These are phyloP conservation scores for Drosophila trapezifrons DNA, from an alignment of 1,140 invertebrate genomes.

Conservation along the genomic window DNA sequence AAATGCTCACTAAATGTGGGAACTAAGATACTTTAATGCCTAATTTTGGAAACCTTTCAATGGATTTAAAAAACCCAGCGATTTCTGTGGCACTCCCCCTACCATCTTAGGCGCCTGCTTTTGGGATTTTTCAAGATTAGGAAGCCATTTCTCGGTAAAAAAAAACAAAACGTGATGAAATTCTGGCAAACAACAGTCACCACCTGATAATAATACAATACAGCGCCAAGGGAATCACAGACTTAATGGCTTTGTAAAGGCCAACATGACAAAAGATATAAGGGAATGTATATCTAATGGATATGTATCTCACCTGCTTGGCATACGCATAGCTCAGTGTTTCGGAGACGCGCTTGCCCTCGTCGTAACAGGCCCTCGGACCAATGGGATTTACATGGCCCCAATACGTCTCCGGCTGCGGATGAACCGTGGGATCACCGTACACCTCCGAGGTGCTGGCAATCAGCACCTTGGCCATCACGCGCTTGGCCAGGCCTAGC, in stretches of 20 bases:
- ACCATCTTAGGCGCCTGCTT: neutral
- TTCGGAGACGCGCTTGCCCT: constrained; percentile 98
- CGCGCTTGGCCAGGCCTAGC: constrained; percentile 96
- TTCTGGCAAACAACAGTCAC: constrained; percentile 1
- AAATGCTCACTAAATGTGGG: too few species aligned
- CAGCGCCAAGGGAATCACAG: neutral
- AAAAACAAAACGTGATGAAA: neutral
- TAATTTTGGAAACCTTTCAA: neutral
- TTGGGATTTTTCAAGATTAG: constrained; percentile 1
- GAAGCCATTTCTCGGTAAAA: neutral
- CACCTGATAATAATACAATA: neutral
- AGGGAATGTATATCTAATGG: neutral
- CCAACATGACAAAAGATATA: neutral
- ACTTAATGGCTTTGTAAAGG: neutral
- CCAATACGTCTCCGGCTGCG: constrained; percentile 98
- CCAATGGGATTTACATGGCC: constrained; percentile 99
- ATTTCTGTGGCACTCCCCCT: neutral
- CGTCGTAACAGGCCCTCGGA: constrained; percentile 99
- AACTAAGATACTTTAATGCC: neutral
- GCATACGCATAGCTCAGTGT: constrained; percentile 98
- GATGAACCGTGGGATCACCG: constrained; percentile 98
- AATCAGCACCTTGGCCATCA: constrained; percentile 96
- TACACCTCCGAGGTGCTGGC: constrained; percentile 99
- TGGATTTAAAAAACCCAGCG: too few species aligned
- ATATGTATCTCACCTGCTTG: constrained; percentile 87